Conservation (phyloP, 2,797 vertebrate species). For the Enteromius thamalakanensis region DNA sequence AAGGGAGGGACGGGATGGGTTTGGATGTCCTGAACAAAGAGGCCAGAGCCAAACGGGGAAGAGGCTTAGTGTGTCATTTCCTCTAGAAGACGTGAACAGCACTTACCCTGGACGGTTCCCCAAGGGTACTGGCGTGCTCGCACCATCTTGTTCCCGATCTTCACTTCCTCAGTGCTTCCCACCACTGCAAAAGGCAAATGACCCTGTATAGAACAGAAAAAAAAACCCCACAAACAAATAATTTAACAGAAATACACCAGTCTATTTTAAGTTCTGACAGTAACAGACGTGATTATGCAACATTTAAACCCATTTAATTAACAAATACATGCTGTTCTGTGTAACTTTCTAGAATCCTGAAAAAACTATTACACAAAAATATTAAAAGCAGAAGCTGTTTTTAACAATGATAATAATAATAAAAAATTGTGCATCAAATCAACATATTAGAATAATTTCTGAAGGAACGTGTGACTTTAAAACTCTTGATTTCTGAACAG, state of each 20-base stretch:
- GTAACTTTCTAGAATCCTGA: background rate
- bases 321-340: background rate
- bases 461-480: background rate
- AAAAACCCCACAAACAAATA: slow-evolving; percentile 45
- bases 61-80: slow-evolving; percentile 66
- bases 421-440: background rate
- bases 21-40: slow-evolving; percentile 32
- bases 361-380: background rate
- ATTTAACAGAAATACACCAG: slow-evolving; percentile 13
- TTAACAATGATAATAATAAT: background rate
- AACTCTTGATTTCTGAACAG: background rate
- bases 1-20: background rate
- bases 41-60: slow-evolving; percentile 32
- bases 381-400: background rate
- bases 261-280: slow-evolving; percentile 5
- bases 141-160: slow-evolving; percentile 99
- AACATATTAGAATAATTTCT: background rate
- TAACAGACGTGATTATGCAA: slow-evolving; percentile 14
- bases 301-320: background rate
- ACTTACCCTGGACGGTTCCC: slow-evolving; percentile 97
- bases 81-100: slow-evolving; percentile 65
- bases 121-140: slow-evolving; percentile 97
- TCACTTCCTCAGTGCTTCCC: slow-evolving; percentile 97
- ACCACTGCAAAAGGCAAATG: slow-evolving; percentile 97
- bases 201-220: slow-evolving; percentile 78